phyloP scores from a whole-genome alignment of 2,797 vertebrate genomes.

The Pseudochirops cupreus region DNA sequence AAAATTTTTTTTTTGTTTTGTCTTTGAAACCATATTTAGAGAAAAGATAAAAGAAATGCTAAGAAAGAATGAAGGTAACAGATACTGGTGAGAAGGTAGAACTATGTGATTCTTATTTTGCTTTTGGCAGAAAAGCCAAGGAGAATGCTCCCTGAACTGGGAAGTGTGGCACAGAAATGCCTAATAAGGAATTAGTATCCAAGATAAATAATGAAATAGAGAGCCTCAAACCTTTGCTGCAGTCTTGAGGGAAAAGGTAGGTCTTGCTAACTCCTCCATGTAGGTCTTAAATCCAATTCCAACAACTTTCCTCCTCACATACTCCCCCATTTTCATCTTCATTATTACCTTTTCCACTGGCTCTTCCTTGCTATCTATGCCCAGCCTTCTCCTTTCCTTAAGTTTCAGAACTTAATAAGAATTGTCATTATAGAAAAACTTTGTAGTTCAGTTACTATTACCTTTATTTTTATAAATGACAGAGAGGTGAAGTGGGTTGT shows the following conservation, averaged over 20 bases:
- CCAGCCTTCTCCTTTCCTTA: not conserved
- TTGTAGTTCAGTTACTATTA: not conserved
- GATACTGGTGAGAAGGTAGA: not conserved
- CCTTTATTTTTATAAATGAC: not conserved
- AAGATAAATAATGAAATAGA: not conserved
- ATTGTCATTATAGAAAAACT: not conserved
- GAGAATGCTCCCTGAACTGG: not conserved
- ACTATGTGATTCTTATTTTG: not conserved
- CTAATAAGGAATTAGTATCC: not conserved
- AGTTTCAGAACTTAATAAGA: not conserved
- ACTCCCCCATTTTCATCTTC: not conserved
- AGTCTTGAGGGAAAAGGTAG: not conserved
- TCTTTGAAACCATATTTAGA: not conserved
- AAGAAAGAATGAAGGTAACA: not conserved
- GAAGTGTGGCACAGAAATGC: not conserved
- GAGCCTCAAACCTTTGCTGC: not conserved
- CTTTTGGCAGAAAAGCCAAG: not conserved
- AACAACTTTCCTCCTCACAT: not conserved
- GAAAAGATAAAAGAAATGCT: not conserved
- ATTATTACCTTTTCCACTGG: not conserved
- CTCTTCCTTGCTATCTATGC: not conserved
- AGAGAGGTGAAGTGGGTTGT: not conserved
- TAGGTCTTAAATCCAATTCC: not conserved
- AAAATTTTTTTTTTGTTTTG: not conserved
- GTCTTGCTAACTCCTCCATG: not conserved